A percentile compares a stretch with the other conserved stretches of the same genome.
These are phyloP conservation scores for Triplophysa bombifrons DNA, from an alignment of 2,797 vertebrate genomes.

Conservation along the genomic window DNA sequence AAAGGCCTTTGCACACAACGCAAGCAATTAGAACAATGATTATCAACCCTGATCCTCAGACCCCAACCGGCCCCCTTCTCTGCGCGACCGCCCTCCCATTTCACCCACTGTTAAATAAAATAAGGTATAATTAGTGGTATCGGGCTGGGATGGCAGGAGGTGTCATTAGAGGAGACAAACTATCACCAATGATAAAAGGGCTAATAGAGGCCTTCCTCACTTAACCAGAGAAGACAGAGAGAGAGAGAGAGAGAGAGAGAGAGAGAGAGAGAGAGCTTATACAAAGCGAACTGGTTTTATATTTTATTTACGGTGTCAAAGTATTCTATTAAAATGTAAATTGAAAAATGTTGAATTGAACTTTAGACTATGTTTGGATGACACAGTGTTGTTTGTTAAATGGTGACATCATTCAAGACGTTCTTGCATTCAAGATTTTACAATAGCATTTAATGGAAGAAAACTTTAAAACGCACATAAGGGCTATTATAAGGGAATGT, in stretches of 20 bases:
- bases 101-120: conserved; percentile 54
- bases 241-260: too few relatives aligned
- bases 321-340: conserved; percentile 10
- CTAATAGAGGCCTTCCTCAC: conserved; percentile 20
- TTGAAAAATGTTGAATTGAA: background rate
- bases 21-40: conserved; percentile 50
- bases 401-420: background rate
- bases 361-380: background rate
- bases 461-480: background rate
- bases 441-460: background rate
- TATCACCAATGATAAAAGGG: conserved; percentile 32
- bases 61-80: conserved; percentile 43
- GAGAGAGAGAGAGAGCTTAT: background rate
- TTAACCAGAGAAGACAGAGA: conserved; percentile 33
- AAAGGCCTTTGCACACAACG: conserved; percentile 35
- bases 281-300: conserved; percentile 1
- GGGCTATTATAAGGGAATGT: too few relatives aligned
- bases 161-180: conserved; percentile 55
- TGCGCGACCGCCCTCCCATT: conserved; percentile 3
- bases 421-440: background rate
- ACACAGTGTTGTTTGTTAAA: background rate
- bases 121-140: conserved; percentile 62
- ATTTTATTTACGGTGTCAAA: too few relatives aligned
- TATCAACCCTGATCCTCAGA: conserved; percentile 35
- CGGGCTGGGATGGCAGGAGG: conserved; percentile 52